Conservation (phyloP, 2,888 invertebrate genomes). For the Patella depressa region DNA sequence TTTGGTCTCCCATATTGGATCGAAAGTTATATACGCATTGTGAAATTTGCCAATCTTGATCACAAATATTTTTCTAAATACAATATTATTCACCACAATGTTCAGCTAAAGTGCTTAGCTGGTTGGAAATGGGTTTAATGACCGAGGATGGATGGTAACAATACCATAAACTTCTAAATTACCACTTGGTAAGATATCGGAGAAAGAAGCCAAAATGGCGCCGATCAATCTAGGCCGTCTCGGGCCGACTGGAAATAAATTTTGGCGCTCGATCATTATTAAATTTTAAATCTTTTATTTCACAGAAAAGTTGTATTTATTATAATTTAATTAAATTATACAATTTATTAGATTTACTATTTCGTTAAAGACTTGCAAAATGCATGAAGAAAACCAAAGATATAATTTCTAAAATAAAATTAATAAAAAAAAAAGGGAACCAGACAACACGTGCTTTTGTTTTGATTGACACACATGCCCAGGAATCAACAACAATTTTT, state of each 20-base stretch:
- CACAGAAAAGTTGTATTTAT: too few relatives aligned
- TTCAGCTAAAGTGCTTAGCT: constrained; percentile 47
- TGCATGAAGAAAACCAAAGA: too few relatives aligned
- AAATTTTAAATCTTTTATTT: too few relatives aligned
- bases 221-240: constrained; percentile 9
- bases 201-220: constrained; percentile 43
- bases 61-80: constrained; percentile 20
- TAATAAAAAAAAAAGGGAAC: too few relatives aligned
- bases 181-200: constrained; percentile 36
- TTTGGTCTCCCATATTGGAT: constrained; percentile 23
- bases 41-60: constrained; percentile 23
- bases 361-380: too few relatives aligned
- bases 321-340: too few relatives aligned
- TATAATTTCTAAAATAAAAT: too few relatives aligned
- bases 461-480: neutral
- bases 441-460: constrained; percentile 5
- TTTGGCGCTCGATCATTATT: too few relatives aligned
- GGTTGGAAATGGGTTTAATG: constrained; percentile 55
- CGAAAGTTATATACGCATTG: constrained; percentile 19
- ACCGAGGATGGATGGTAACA: constrained; percentile 53
- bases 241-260: neutral
- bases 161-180: constrained; percentile 42
- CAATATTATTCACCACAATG: constrained; percentile 47
- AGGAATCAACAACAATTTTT: too few relatives aligned
- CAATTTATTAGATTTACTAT: too few relatives aligned